phyloP scores from a whole-genome alignment of 2,113 vertebrate species.

The Eurypyga helias region DNA sequence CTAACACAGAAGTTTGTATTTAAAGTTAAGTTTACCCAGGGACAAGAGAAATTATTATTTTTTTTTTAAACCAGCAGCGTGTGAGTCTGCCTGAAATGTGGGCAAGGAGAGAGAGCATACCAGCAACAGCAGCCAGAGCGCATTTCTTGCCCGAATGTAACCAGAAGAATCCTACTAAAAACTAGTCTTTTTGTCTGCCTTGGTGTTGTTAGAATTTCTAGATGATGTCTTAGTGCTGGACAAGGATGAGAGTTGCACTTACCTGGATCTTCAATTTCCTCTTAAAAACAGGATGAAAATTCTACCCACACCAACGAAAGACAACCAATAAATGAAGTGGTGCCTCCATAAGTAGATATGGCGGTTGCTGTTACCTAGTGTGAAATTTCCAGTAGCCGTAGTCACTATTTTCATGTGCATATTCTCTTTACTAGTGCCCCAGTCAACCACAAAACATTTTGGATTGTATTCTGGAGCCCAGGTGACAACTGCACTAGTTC shows the following conservation, averaged over 20 bases:
- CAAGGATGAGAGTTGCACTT: neutral
- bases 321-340: neutral
- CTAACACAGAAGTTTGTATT: neutral
- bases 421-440: slow-evolving; percentile 50
- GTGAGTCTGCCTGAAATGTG: neutral
- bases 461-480: slow-evolving; percentile 56
- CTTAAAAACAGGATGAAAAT: neutral
- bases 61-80: neutral
- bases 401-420: slow-evolving; percentile 46
- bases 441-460: slow-evolving; percentile 66
- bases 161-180: neutral
- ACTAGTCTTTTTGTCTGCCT: neutral
- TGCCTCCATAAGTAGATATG: neutral
- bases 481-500: neutral
- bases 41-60: neutral
- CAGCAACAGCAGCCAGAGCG: neutral
- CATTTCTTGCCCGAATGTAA: neutral
- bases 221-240: neutral
- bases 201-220: neutral
- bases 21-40: neutral
- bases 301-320: neutral
- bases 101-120: neutral
- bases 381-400: neutral
- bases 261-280: neutral
- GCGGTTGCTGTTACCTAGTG: slow-evolving; percentile 16